phyloP scores from a whole-genome alignment of 2,888 invertebrate genomes.

The Shargacucullia verbasci region DNA sequence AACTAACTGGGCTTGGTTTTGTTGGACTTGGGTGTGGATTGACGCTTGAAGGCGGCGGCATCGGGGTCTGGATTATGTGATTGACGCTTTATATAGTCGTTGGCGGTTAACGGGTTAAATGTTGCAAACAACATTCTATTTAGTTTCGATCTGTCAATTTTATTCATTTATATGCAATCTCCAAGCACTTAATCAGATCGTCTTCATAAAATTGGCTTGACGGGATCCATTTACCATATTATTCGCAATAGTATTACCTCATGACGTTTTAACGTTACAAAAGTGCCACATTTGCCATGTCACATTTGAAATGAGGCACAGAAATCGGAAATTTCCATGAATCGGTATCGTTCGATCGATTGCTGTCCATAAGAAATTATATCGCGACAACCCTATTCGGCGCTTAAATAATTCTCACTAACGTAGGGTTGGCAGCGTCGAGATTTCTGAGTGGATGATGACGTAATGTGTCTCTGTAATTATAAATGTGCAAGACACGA shows the following conservation, averaged over 20 bases:
- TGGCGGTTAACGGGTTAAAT: too few species aligned
- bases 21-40: too few species aligned
- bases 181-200: slow-evolving; percentile 8
- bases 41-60: too few species aligned
- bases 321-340: slow-evolving; percentile 30
- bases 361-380: slow-evolving; percentile 37
- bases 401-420: slow-evolving; percentile 40
- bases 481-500: slow-evolving; percentile 5
- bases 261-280: slow-evolving; percentile 4
- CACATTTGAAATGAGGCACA: slow-evolving; percentile 19
- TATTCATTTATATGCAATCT: background rate
- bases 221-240: slow-evolving; percentile 9
- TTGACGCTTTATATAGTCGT: too few species aligned
- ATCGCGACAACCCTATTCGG: slow-evolving; percentile 44
- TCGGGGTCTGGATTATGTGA: too few species aligned
- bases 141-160: background rate
- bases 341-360: slow-evolving; percentile 16
- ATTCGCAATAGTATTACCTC: slow-evolving; percentile 16
- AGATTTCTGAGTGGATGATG: slow-evolving; percentile 27
- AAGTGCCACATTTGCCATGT: slow-evolving; percentile 26
- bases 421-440: slow-evolving; percentile 30
- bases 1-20: too few species aligned
- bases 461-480: slow-evolving; percentile 24
- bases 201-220: slow-evolving; percentile 16
- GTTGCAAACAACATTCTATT: too few species aligned